These are phyloP conservation scores for Ophioninae sp. DNA, from an alignment of 2,888 invertebrate genomes.

Conservation along the genomic window DNA sequence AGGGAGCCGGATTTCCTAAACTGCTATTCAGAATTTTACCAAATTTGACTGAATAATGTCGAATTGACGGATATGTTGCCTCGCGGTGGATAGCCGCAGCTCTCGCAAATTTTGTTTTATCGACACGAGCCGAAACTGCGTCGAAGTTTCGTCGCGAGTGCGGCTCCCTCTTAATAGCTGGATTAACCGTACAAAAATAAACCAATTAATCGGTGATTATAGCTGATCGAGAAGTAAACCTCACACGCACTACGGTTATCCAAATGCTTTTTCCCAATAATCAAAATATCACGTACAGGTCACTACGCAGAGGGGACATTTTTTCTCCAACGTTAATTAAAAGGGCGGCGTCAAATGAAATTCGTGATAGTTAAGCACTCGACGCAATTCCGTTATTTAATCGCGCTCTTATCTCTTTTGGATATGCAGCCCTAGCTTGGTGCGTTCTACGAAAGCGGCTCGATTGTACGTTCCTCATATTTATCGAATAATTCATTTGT, in stretches of 20 bases:
- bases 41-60: too few relatives aligned
- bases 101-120: too few relatives aligned
- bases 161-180: background rate
- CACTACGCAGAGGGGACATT: background rate
- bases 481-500: slow-evolving; percentile 41
- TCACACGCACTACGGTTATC: background rate
- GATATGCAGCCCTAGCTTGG: slow-evolving; percentile 92
- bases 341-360: background rate
- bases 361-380: slow-evolving; percentile 40
- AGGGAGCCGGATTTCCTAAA: too few relatives aligned
- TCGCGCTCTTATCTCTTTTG: slow-evolving; percentile 52
- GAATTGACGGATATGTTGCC: too few relatives aligned
- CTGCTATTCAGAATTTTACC: too few relatives aligned
- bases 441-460: slow-evolving; percentile 94
- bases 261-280: background rate
- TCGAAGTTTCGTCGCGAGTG: too few relatives aligned
- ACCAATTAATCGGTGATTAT: background rate
- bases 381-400: slow-evolving; percentile 22
- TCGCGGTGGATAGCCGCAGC: too few relatives aligned
- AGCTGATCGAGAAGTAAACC: background rate
- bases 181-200: background rate
- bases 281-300: background rate
- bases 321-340: background rate
- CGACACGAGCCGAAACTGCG: too few relatives aligned
- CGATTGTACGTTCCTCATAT: slow-evolving; percentile 88